Conservation (phyloP, 2,888 invertebrate species). For the Drosophila hamatofila region DNA sequence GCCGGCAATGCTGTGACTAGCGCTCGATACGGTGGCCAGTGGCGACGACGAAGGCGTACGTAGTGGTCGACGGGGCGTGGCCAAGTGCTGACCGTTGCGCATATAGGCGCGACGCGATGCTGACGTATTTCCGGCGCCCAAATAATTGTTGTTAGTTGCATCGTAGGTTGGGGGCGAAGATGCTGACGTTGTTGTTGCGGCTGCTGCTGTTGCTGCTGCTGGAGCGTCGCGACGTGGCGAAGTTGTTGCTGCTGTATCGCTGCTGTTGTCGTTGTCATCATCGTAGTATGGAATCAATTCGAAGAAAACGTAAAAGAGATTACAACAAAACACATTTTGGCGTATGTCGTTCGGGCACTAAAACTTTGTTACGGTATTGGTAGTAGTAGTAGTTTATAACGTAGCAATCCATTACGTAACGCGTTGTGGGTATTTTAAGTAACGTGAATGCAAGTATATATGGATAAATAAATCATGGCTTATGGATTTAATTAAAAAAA, state of each 20-base stretch:
- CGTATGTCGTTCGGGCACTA: constrained; percentile 17
- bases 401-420: constrained; percentile 44
- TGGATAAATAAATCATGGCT: constrained; percentile 6
- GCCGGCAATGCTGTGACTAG: constrained; percentile 81
- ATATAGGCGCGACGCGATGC: constrained; percentile 77
- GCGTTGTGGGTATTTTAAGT: constrained; percentile 12
- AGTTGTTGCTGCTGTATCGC: constrained; percentile 52
- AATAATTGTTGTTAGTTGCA: constrained; percentile 55
- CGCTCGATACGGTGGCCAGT: constrained; percentile 78
- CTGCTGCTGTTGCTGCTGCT: constrained; percentile 2
- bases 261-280: constrained; percentile 48
- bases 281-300: constrained; percentile 72
- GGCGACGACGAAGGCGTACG: constrained; percentile 85
- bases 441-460: constrained; percentile 9
- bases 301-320: constrained; percentile 73
- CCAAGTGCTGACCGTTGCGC: constrained; percentile 72
- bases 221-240: constrained; percentile 30
- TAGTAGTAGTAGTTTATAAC: constrained; percentile 25
- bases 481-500: constrained; percentile 11
- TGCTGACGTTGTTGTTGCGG: constrained; percentile 24
- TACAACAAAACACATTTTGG: constrained; percentile 62
- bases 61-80: constrained; percentile 83
- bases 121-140: constrained; percentile 43
- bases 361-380: constrained; percentile 16
- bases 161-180: constrained; percentile 49